Evolutionary conservation across 2,113 vertebrate genomes (phyloP), one percentile per base, ranked within the genome.

Genomic region (Cisticola juncidis): DNA sequence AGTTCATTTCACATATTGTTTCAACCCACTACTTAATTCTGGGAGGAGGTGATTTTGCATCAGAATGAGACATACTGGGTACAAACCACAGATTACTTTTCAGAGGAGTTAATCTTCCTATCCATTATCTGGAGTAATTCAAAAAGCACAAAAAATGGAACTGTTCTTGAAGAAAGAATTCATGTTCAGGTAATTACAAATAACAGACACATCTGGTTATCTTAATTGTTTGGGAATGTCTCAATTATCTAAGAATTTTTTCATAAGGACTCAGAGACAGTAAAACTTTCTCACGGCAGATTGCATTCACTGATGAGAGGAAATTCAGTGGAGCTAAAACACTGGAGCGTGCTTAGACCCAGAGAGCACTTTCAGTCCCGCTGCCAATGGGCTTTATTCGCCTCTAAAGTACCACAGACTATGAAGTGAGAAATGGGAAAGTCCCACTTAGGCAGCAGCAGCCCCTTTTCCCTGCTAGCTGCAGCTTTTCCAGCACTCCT

Each of bases 121-220:
- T 92, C 95, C 97, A 97, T 98, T 98, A 98, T 97, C 97, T 97
- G 90, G 88, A 97, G 96, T 79, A 97, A 98, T 98, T 98, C 97
- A 97, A 96, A 98, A 98, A 97, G 96, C 97, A 97, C 85, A 96
- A 97, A 97, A 98, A 97, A 90, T 85, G 65, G 88, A 97, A 97
- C 94, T 96, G 90, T 97, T 98, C 95, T 97, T 94, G 93, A 97
- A 98, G 94, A 98, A 98, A 98, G 95, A 97, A 98, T 96, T 97
- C 95, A 90, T 97, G 97, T 98, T 98, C 98, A 98, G 97, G 98
- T 98, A 98, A 98, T 98, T 98, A 98, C 97, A 98, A 98, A 98
- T 98, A 98, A 98, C 96, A 97, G 98, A 98, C 92, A 94, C 98
- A 98, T 98, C 98, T 98, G 97, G 97, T 97, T 98, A 98, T 98